Evolutionary conservation across 2,888 invertebrate genomes (phyloP).

Genomic region (Cinara cedri): DNA sequence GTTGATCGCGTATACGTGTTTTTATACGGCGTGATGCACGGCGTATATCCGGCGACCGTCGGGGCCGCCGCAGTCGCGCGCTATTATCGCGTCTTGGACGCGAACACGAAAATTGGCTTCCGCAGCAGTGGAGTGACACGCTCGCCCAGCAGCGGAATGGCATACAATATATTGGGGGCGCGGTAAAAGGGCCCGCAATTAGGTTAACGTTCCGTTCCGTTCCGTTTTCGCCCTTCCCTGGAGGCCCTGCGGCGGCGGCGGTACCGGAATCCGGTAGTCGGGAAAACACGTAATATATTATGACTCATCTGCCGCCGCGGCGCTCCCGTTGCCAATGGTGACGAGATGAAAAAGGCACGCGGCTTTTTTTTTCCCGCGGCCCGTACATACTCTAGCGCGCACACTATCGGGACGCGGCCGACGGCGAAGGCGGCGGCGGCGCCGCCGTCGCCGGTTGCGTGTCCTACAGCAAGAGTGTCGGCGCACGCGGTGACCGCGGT

Average conservation of each 20-base stretch:
- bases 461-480: not conserved
- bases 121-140: conserved; percentile 15
- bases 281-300: conserved; percentile 45
- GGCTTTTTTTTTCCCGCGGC: conserved; percentile 1
- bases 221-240: conserved; percentile 4
- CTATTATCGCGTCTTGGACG: not conserved
- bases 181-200: conserved; percentile 52
- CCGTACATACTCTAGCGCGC: not conserved
- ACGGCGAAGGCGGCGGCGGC: too few relatives aligned
- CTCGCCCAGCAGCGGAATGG: conserved; percentile 2
- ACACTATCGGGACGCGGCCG: not conserved
- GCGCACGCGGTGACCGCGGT: not conserved
- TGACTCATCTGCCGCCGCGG: conserved; percentile 35
- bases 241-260: conserved; percentile 17
- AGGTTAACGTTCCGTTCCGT: conserved; percentile 49
- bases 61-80: not conserved
- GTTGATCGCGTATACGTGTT: not conserved
- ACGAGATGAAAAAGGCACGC: conserved; percentile 40
- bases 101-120: conserved; percentile 42
- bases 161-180: not conserved
- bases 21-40: not conserved
- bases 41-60: conserved; percentile 5
- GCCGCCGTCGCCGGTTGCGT: conserved; percentile 8
- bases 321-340: conserved; percentile 38
- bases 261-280: conserved; percentile 37